Percentiles rank a stretch among this genome's conserved stretches.
These are phyloP conservation scores for Condylura cristata DNA, from an alignment of 2,113 vertebrate genomes.

Conservation along the genomic window DNA sequence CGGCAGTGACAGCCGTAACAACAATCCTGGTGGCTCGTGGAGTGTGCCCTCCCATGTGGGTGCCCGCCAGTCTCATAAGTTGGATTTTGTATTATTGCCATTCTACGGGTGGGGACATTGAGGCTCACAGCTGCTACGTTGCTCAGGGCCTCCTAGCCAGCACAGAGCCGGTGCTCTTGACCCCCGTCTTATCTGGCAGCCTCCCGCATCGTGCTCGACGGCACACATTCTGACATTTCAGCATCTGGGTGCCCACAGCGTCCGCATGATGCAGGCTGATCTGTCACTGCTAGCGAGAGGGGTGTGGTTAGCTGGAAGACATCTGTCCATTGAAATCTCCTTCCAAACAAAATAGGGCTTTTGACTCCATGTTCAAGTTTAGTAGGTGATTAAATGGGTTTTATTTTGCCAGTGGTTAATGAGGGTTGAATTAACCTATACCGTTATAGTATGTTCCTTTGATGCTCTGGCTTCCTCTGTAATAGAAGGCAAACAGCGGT, in stretches of 20 bases:
- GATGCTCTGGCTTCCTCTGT: neutral
- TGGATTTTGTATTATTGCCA: neutral
- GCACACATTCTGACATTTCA: neutral
- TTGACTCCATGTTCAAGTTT: neutral
- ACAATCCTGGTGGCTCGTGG: rapidly evolving
- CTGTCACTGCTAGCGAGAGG: neutral
- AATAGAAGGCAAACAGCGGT: neutral
- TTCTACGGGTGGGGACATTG: neutral
- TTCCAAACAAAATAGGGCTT: constrained; percentile 35
- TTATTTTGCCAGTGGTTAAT: constrained; percentile 55
- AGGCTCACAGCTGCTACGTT: neutral
- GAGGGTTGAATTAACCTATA: constrained; percentile 58
- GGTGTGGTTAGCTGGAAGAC: neutral
- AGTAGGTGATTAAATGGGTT: constrained; percentile 37
- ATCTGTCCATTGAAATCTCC: neutral
- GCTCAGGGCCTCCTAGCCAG: neutral
- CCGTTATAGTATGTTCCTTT: neutral
- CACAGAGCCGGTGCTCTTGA: neutral
- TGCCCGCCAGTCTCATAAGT: too few species aligned
- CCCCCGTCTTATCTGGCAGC: neutral
- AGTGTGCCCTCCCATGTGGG: neutral
- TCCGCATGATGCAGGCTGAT: neutral
- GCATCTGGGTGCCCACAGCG: neutral
- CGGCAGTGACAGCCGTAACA: rapidly evolving
- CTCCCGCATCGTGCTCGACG: rapidly evolving